Evolutionary conservation across 2,888 invertebrate genomes (phyloP), one percentile per base, ranked within the genome.

Genomic region (Onthophagus sagittarius): DNA sequence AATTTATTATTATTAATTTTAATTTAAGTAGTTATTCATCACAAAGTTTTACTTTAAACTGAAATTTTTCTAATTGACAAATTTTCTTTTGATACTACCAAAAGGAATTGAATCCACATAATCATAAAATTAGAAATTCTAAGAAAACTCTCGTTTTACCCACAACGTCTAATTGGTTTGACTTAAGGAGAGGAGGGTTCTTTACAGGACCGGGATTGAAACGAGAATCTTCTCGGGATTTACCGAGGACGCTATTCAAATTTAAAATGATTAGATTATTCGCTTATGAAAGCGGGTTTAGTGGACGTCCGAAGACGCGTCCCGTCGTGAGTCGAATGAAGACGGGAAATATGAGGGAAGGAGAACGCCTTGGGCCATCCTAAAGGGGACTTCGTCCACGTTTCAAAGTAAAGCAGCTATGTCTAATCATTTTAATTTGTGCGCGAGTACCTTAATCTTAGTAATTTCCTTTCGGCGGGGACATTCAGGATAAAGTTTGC

Each of bases 401-500:
- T 67, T 32, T 15, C 15, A 67, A 23, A 67, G 67, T 67, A 67
- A 67, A 67, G 67, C 67, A 73, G 71, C 73, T 73, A 69, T 64
- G 69, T 75, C 73, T 75, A 75, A 75, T 75, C 75, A 75, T 75
- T 75, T 75, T 75, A 75, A 75, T 75, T 75, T 69, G 69, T 71
- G 71, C 71, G 73, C 53, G 75, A 71, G 75, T 69, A 73, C 7
- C 77, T 77, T 74, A 77, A 76, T 77, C 77, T 77, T 72, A 71
- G 76, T 77, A 77, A 77, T 77, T 77, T 77, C 74, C 72, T 72
- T 70, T 32, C 69, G 72, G 74, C 74, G 71, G 70, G 76, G 71
- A 53, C 23, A 23, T 23, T 11, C 39, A 11, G 39, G 39, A 9
- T 53, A 11, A 53, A 53, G 39, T 53, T 53, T 53, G 2, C 39